Conservation (phyloP, 2,113 vertebrate species). For the Stigmatopora nigra region DNA sequence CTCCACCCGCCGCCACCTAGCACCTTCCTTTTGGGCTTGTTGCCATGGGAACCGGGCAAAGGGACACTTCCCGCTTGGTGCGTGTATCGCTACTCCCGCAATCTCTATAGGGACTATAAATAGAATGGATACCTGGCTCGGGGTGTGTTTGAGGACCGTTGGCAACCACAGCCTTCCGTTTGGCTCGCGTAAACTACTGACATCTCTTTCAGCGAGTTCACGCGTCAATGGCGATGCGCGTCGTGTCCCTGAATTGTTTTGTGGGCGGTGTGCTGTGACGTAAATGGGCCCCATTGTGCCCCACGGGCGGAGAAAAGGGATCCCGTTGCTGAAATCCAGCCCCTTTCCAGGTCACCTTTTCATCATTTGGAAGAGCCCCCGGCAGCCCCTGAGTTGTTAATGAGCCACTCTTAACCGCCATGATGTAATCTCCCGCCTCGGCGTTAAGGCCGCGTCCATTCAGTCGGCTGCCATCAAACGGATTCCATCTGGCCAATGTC, state of each 20-base stretch:
- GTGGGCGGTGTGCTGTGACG: not conserved
- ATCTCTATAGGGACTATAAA: not conserved
- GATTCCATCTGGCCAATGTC: not conserved
- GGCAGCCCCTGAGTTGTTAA: not conserved
- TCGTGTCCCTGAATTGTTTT: no score
- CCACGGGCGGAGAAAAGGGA: not conserved
- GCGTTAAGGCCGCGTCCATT: not conserved
- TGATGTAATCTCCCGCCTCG: not conserved
- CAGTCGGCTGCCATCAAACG: not conserved
- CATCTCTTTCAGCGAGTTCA: no score
- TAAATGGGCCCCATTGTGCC: not conserved
- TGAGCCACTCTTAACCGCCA: not conserved
- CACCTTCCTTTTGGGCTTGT: conserved; percentile 1
- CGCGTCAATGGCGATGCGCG: no score
- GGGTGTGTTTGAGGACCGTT: no score
- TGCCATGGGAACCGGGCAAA: not conserved
- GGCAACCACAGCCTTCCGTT: no score
- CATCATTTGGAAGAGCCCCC: not conserved
- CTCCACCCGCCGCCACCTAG: no score
- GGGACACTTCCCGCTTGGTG: not conserved
- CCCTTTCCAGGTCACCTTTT: not conserved
- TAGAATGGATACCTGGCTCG: not conserved
- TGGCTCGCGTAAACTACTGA: no score
- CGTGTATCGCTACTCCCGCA: not conserved
- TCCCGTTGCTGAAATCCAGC: not conserved